Conservation (phyloP, 1,140 invertebrate species). For the Lysiphlebus fabarum region DNA sequence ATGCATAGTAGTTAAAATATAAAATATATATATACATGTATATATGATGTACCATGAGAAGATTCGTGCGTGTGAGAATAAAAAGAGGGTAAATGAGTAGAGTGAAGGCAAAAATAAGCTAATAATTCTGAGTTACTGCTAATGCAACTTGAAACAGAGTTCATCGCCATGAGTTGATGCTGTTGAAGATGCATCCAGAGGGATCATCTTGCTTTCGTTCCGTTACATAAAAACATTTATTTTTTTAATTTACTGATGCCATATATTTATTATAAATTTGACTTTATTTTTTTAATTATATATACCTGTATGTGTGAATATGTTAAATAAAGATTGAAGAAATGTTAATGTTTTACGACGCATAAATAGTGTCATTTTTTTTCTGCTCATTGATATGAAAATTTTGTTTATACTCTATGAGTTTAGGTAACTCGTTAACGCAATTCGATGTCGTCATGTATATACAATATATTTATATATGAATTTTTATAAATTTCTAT, state of each 20-base stretch:
- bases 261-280: too few relatives aligned
- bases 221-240: too few relatives aligned
- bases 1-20: constrained; percentile 15
- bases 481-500: background rate
- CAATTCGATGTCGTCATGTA: too few relatives aligned
- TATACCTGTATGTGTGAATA: too few relatives aligned
- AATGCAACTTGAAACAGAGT: constrained; percentile 22
- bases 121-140: constrained; percentile 39
- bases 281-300: too few relatives aligned
- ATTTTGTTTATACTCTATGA: background rate
- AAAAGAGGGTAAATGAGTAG: constrained; percentile 3
- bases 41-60: background rate
- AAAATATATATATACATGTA: constrained; percentile 16
- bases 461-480: background rate
- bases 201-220: too few relatives aligned
- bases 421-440: too few relatives aligned
- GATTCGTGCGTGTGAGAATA: constrained; percentile 2
- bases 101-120: constrained; percentile 22
- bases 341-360: constrained; percentile 16
- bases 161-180: too few relatives aligned
- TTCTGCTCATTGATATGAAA: background rate
- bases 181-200: too few relatives aligned
- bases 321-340: too few relatives aligned
- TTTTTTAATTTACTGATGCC: too few relatives aligned
- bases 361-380: background rate